Evolutionary conservation across 2,888 invertebrate species (phyloP), one percentile per base, ranked within the genome.

Genomic region (Danaus chrysippus): DNA sequence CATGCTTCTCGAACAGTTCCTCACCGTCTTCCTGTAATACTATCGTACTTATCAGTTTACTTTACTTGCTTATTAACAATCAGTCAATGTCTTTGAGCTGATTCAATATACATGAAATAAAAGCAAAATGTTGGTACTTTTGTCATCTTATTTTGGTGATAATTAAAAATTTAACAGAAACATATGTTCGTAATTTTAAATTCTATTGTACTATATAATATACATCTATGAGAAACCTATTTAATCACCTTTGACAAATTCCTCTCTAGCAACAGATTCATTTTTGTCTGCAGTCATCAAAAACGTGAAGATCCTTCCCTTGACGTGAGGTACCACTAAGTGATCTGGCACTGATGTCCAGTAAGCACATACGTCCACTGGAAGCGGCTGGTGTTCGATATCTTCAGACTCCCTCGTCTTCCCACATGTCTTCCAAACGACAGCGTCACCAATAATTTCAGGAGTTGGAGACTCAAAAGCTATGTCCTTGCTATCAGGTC

Each of bases 271-370:
- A 0, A 92, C 79, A 1, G 83, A 86, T 59, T 82, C 84, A 54
- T 89, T 83, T 42, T 86, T 86, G 72, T 93, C 93, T 2, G 85
- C 91, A 0, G 92, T 91, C 85, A 93, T 90, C 0, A 90, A 83
- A 67, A 92, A 91, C 0, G 92, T 92, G 70, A 92, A 88, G 0
- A 88, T 83, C 54, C 83, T 81, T n/a, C 83, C 81, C 0, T 87
- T 86, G 61, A 85, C 86, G 56, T 87, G 90, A 0, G 91, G 91
- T 11, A 91, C 87, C 10, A 91, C 88, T 13, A 91, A 64, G 59
- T 90, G 86, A 56, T 87, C 88, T 1, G 91, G 91, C 10, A 89
- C 90, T 0, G 90, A 86, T 0, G 91, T 91, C 90, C 91, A 91
- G 58, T 82, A 91, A 1, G 80, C 85, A 63, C 91, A 92, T 0